Evolutionary conservation across 2,888 invertebrate genomes (phyloP).

Genomic region (Oasisia sp.): DNA sequence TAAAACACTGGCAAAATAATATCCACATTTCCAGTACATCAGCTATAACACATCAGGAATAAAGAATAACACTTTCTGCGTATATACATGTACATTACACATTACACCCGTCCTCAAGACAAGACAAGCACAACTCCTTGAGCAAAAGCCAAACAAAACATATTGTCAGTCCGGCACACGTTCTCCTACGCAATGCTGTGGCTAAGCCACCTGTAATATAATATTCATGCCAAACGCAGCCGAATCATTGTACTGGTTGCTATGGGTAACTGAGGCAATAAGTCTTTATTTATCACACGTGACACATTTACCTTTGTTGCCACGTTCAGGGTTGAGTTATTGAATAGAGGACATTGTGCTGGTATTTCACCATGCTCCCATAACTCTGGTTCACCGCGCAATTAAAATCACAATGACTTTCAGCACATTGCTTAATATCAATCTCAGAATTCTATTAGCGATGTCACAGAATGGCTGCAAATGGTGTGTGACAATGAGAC

Average conservation of each 20-base stretch:
- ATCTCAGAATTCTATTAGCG: background rate
- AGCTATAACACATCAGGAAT: too few species aligned
- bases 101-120: too few species aligned
- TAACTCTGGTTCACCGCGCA: background rate
- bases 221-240: background rate
- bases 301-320: background rate
- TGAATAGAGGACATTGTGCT: background rate
- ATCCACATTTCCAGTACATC: too few species aligned
- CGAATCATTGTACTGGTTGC: background rate
- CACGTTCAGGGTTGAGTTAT: background rate
- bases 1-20: too few species aligned
- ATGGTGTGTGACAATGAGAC: background rate
- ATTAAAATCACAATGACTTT: background rate
- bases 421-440: background rate
- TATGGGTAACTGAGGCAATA: background rate
- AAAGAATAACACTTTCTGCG: too few species aligned
- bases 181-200: background rate
- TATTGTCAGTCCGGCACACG: background rate
- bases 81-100: too few species aligned
- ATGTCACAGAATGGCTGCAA: background rate
- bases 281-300: background rate
- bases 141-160: conserved; percentile 6
- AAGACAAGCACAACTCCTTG: background rate
- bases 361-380: background rate
- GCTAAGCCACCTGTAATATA: background rate